Evolutionary conservation across 2,888 invertebrate species (phyloP).

Genomic region (Gymnosoma rotundatum): DNA sequence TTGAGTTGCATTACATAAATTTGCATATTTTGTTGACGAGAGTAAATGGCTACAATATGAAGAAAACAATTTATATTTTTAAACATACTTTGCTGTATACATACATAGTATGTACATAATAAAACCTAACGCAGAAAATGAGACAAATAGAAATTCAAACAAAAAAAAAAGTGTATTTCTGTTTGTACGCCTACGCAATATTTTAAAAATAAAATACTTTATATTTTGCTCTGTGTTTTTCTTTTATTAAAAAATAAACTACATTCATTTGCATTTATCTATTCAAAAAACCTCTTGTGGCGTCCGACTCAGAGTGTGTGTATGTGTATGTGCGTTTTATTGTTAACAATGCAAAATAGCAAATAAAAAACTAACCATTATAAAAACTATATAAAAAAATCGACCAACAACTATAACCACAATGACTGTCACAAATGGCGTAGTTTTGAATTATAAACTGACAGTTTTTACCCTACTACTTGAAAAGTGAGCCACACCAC

Average conservation of each 20-base stretch:
- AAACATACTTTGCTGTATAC: conserved; percentile 26
- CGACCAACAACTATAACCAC: conserved; percentile 61
- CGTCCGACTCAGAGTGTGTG: conserved; percentile 49
- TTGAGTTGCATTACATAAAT: conserved; percentile 64
- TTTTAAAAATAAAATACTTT: conserved; percentile 56
- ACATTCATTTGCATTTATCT: conserved; percentile 67
- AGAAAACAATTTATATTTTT: conserved; percentile 54
- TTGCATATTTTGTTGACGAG: conserved; percentile 70
- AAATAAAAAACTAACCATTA: conserved; percentile 30
- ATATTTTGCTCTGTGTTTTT: conserved; percentile 32
- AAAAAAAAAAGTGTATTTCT: conserved; percentile 40
- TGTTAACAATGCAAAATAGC: conserved; percentile 58
- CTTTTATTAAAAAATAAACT: conserved; percentile 56
- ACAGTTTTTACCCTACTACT: conserved; percentile 69
- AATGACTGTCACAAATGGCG: conserved; percentile 70
- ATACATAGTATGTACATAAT: conserved; percentile 1
- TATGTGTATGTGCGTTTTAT: conserved; percentile 38
- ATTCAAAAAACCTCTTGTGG: conserved; percentile 62
- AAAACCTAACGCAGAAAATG: conserved; percentile 56
- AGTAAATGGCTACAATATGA: conserved; percentile 52
- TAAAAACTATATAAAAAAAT: conserved; percentile 25
- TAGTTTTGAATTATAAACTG: conserved; percentile 72
- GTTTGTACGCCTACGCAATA: conserved; percentile 68
- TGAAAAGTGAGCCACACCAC: conserved; percentile 48
- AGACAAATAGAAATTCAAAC: conserved; percentile 39